Evolutionary conservation across 2,797 vertebrate genomes (phyloP).

Genomic region (Columba guinea): DNA sequence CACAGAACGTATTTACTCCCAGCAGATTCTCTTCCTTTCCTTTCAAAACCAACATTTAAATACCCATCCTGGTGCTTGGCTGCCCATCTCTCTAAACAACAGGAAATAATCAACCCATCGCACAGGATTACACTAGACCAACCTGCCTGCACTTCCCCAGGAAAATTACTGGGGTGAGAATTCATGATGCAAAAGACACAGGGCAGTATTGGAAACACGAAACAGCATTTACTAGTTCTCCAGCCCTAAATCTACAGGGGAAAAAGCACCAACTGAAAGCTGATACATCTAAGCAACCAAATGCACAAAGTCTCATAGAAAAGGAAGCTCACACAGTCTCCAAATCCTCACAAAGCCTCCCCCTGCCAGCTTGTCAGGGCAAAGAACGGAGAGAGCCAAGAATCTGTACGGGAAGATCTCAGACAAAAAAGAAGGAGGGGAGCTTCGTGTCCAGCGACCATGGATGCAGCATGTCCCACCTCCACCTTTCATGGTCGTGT

Average conservation of each 20-base stretch:
- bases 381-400: neutral
- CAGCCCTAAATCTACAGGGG: neutral
- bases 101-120: neutral
- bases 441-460: accelerated
- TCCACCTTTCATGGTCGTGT: neutral
- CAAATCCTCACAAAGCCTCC: neutral
- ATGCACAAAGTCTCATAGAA: neutral
- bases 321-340: neutral
- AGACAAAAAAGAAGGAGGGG: neutral
- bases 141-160: neutral
- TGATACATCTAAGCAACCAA: neutral
- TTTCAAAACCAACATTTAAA: neutral
- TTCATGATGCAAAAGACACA: neutral
- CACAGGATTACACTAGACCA: neutral
- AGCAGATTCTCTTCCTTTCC: neutral
- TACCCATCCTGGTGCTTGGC: neutral
- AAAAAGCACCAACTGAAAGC: neutral
- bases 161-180: neutral
- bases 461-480: neutral
- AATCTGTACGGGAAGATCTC: neutral
- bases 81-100: neutral
- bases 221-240: neutral
- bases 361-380: neutral
- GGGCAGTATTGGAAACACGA: neutral
- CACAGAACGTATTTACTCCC: neutral